phyloP scores from a whole-genome alignment of 2,888 invertebrate species.

The Pachymerium ferrugineum region DNA sequence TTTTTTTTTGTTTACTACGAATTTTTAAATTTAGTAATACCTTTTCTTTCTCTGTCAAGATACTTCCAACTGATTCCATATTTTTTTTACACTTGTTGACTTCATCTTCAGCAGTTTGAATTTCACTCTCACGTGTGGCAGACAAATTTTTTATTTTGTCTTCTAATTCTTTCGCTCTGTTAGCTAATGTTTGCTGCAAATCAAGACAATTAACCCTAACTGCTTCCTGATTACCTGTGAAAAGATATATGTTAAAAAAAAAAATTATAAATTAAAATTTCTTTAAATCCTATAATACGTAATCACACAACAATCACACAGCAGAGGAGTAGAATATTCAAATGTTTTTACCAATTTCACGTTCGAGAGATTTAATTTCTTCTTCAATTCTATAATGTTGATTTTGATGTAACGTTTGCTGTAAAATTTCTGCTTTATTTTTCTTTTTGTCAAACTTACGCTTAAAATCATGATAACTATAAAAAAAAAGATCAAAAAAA shows the following conservation, averaged over 20 bases:
- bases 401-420: slow-evolving; percentile 66
- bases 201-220: slow-evolving; percentile 50
- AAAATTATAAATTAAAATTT: too few relatives aligned
- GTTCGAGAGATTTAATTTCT: slow-evolving; percentile 58
- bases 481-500: too few relatives aligned
- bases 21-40: slow-evolving; percentile 37
- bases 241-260: neutral
- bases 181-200: slow-evolving; percentile 39
- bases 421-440: slow-evolving; percentile 64
- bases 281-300: too few relatives aligned
- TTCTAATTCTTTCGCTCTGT: slow-evolving; percentile 58
- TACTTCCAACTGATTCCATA: slow-evolving; percentile 64
- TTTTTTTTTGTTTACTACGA: too few relatives aligned
- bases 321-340: too few relatives aligned
- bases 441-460: slow-evolving; percentile 60
- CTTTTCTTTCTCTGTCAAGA: slow-evolving; percentile 70
- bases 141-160: slow-evolving; percentile 71
- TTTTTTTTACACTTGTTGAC: slow-evolving; percentile 64
- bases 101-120: slow-evolving; percentile 62
- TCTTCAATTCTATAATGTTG: slow-evolving; percentile 70
- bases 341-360: slow-evolving; percentile 48
- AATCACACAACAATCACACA: too few relatives aligned
- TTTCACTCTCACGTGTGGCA: slow-evolving; percentile 64
- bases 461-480: slow-evolving; percentile 49
- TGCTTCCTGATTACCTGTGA: neutral